phyloP scores from a whole-genome alignment of 2,888 invertebrate genomes.

The Bibio marci region DNA sequence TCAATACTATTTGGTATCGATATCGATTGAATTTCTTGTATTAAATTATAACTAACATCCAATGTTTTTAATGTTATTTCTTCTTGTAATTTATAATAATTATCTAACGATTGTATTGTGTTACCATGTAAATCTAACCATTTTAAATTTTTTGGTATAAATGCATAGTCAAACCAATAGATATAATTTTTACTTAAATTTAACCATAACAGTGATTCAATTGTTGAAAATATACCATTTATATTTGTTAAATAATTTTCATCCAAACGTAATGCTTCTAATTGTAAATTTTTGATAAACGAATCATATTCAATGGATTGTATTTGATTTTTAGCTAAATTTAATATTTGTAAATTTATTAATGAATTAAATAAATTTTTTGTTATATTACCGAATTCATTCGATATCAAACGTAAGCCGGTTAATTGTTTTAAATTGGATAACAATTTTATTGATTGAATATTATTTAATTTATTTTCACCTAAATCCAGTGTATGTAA shows the following conservation, averaged over 20 bases:
- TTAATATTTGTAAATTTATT: slow-evolving; percentile 67
- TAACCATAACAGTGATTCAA: slow-evolving; percentile 68
- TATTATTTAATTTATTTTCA: slow-evolving; percentile 62
- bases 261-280: slow-evolving; percentile 77
- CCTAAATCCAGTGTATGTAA: slow-evolving; percentile 78
- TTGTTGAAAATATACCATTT: slow-evolving; percentile 73
- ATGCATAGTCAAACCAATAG: slow-evolving; percentile 86
- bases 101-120: slow-evolving; percentile 71
- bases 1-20: slow-evolving; percentile 80
- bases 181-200: slow-evolving; percentile 83
- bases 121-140: slow-evolving; percentile 86
- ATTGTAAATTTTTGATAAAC: slow-evolving; percentile 61
- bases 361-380: slow-evolving; percentile 78
- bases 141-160: slow-evolving; percentile 74
- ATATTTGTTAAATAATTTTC: slow-evolving; percentile 77
- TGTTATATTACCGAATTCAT: slow-evolving; percentile 71
- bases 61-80: slow-evolving; percentile 72
- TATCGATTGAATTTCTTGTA: slow-evolving; percentile 62
- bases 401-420: slow-evolving; percentile 74
- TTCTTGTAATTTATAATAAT: slow-evolving; percentile 74
- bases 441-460: slow-evolving; percentile 43
- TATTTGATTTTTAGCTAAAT: slow-evolving; percentile 79
- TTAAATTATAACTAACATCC: slow-evolving; percentile 79
- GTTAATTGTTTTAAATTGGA: slow-evolving; percentile 73
- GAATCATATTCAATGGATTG: slow-evolving; percentile 71